Base-by-base conservation (phyloP, 2,888 invertebrate genomes). In the Drosophila peninsularis region DNA sequence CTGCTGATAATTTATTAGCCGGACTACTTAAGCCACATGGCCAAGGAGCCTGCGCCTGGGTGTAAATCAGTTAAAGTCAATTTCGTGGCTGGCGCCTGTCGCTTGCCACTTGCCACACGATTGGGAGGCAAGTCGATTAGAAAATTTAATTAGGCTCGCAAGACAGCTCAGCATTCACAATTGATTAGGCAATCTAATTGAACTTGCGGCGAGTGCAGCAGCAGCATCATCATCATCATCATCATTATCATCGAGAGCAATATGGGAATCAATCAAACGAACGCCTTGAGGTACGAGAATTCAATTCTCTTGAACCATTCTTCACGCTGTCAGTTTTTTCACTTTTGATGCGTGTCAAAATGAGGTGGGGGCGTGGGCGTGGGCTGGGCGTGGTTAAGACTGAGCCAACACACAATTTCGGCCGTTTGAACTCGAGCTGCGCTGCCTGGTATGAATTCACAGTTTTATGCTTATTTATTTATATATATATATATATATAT, bases 1-100 rank as follows among this genome's bases (percentile, higher is more conserved):
- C 49, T 62, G 21, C 62, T 78, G 68, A 75, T 87, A 84, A 84
- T 87, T 87, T 84, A 84, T 84, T 87, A 70, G 84, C 64, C 1
- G 37, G 52, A 52, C 52, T 37, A 24, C 24, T 37, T 37, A 37
- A 21, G 45, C 64, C 71, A 78, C 77, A 75, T 75, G 67, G 78
- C 75, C 61, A 49, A 47, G 55, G 52, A 62, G 21, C 24, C 34
- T 50, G 39, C 2, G 50, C 36, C 37, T 44, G 37, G 42, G 7
- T 19, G 71, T 75, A 76, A 81, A 79, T 77, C 64, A 79, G 52
- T 9, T 71, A 54, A 53, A 70, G 79, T 75, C 68, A 77, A 75
- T 77, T 72, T 53, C 34, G 41, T 36, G 37, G 55, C 41, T 58
- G 32, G 32, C 14, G 14, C 13, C 34, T 9, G 34, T 5, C 44